Evolutionary conservation across 2,113 vertebrate species (phyloP).

Genomic region (Leptosomus discolor): DNA sequence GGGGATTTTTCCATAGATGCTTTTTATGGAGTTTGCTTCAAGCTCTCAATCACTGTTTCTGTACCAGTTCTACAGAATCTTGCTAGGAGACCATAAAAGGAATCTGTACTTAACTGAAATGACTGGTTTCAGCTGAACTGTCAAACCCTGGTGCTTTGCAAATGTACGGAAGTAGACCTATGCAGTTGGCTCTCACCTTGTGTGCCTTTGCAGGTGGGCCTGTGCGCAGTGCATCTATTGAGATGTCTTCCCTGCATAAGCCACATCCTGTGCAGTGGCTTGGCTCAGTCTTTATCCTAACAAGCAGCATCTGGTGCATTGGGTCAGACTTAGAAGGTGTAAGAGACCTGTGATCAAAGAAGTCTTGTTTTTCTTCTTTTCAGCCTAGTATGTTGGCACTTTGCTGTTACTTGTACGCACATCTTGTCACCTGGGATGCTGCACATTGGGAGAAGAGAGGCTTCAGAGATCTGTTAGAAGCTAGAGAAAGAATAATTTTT

Average conservation of each 20-base stretch:
- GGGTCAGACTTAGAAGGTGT: neutral
- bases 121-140: neutral
- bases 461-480: neutral
- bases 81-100: neutral
- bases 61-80: neutral
- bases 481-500: neutral
- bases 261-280: neutral
- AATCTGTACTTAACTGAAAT: neutral
- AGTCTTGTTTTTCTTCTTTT: neutral
- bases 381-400: neutral
- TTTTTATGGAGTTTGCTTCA: neutral
- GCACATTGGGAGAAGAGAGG: neutral
- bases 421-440: neutral
- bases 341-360: neutral
- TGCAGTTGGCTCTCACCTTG: neutral
- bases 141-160: neutral
- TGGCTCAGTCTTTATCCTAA: neutral
- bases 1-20: neutral
- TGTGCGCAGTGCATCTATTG: no score
- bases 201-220: neutral
- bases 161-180: neutral
- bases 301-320: accelerated
- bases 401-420: neutral
- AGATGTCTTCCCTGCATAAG: neutral
- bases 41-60: neutral